Evolutionary conservation across 30 jellyfish, hydroid and myxozoan species (phyloP), one percentile per base, ranked within the genome.

Genomic region (Chrysaora quinquecirrha): DNA sequence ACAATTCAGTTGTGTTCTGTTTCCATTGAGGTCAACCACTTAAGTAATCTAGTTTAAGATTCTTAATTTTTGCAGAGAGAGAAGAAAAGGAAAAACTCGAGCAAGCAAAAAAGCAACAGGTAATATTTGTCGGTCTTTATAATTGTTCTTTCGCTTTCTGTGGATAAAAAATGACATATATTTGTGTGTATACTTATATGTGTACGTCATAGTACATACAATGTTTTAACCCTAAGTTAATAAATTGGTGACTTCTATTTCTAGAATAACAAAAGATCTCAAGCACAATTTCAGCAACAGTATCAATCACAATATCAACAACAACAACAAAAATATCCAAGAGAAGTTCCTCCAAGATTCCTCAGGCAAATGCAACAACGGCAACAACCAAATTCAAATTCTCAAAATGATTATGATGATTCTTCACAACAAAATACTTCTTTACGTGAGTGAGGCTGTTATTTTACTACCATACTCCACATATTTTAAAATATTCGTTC

Each of bases 311-410:
- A 93, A 64, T 86, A 91, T 54, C 96, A 85, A 69, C 98, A 93
- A 70, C 98, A 93, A 71, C 98, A 93, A 86, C 97, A 87, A 79
- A 93, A 93, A 84, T 93, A 93, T 61, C 98, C 98, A 1, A 78
- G 98, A 14, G 98, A 93, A 72, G 98, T 93, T 54, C 98, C 98
- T 11, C 98, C 98, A 35, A 75, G 98, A 16, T 93, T 93, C 58
- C 73, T 93, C 31, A 83, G 96, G 12, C 98, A 93, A 62, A 96
- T 87, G 94, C 94, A 79, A 48, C 86, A 76, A 58, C 77, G 91
- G 70, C 98, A 93, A 70, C 61, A 22, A 30, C 91, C 87, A 1
- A 0, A 77, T 11, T 38, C 66, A 21, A 38, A 38, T 38, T 27
- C 91, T 1, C 85, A 71, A 27, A 68, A 52, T 10, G 91, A 90